phyloP scores from a whole-genome alignment of 1,140 invertebrate species.

The Proctacanthus coquilletti region DNA sequence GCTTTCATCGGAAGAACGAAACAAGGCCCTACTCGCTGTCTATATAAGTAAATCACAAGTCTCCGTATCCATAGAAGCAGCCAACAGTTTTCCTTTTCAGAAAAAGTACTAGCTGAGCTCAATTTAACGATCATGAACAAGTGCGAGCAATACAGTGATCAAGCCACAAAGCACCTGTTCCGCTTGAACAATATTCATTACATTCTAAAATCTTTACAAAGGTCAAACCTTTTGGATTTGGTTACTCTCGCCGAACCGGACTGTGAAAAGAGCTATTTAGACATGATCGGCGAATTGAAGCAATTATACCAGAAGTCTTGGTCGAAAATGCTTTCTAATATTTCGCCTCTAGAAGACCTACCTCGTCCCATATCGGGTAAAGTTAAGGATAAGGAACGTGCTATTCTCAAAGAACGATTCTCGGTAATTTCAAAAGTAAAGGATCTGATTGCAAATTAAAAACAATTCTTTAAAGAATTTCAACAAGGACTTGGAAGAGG shows the following conservation, averaged over 20 bases:
- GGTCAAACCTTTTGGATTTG: constrained; percentile 66
- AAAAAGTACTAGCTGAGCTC: constrained; percentile 71
- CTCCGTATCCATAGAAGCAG: too few species aligned
- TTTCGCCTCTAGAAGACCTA: constrained; percentile 48
- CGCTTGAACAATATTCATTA: constrained; percentile 88
- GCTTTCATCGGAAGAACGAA: constrained; percentile 32
- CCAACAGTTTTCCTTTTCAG: constrained; percentile 37
- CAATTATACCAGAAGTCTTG: constrained; percentile 36
- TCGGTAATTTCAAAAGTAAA: constrained; percentile 41
- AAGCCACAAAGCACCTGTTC: constrained; percentile 70
- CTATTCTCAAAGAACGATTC: constrained; percentile 88
- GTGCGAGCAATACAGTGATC: constrained; percentile 70
- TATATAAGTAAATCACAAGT: constrained; percentile 53
- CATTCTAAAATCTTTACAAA: constrained; percentile 73
- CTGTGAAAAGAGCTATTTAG: constrained; percentile 67
- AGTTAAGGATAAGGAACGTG: constrained; percentile 74
- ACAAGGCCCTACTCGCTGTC: constrained; percentile 50
- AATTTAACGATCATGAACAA: constrained; percentile 71
- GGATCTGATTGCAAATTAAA: constrained; percentile 5
- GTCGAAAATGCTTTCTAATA: constrained; percentile 64
- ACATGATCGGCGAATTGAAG: constrained; percentile 39
- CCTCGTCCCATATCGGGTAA: constrained; percentile 46
- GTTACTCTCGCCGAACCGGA: constrained; percentile 63
- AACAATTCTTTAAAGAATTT: constrained; percentile 48
- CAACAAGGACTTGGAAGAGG: constrained; percentile 90